phyloP scores from a whole-genome alignment of 2,888 invertebrate species.

The Noctua pronuba region DNA sequence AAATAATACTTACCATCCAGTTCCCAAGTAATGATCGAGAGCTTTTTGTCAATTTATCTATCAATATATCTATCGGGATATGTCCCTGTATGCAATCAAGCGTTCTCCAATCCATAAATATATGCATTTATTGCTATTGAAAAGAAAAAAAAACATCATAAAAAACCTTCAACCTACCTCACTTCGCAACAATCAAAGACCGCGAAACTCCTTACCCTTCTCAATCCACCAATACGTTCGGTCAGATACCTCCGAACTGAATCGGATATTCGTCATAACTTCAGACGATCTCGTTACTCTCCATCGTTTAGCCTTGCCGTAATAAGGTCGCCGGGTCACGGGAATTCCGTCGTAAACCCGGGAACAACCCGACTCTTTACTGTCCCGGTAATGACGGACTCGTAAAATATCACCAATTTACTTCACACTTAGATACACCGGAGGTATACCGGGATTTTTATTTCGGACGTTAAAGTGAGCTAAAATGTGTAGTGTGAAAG shows the following conservation, averaged over 20 bases:
- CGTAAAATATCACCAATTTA: conserved; percentile 89
- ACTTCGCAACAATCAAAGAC: conserved; percentile 11
- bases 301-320: conserved; percentile 73
- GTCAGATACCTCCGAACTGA: conserved; percentile 42
- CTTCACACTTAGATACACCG: conserved; percentile 82
- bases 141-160: background rate
- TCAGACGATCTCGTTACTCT: conserved; percentile 64
- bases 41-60: background rate
- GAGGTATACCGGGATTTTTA: conserved; percentile 64
- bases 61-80: background rate
- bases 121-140: background rate
- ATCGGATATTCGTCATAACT: conserved; percentile 61
- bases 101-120: background rate
- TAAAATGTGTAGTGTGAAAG: conserved; percentile 14
- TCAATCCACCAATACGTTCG: conserved; percentile 12
- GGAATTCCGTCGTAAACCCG: conserved; percentile 84
- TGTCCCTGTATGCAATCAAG: background rate
- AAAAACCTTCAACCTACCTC: background rate
- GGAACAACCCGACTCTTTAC: conserved; percentile 81
- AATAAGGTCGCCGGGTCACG: conserved; percentile 84
- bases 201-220: conserved; percentile 6
- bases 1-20: too few species aligned
- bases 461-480: conserved; percentile 65
- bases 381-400: conserved; percentile 81
- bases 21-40: background rate